Evolutionary conservation across 2,888 invertebrate genomes (phyloP), one percentile per base, ranked within the genome.

Genomic region (Polietes domitor): DNA sequence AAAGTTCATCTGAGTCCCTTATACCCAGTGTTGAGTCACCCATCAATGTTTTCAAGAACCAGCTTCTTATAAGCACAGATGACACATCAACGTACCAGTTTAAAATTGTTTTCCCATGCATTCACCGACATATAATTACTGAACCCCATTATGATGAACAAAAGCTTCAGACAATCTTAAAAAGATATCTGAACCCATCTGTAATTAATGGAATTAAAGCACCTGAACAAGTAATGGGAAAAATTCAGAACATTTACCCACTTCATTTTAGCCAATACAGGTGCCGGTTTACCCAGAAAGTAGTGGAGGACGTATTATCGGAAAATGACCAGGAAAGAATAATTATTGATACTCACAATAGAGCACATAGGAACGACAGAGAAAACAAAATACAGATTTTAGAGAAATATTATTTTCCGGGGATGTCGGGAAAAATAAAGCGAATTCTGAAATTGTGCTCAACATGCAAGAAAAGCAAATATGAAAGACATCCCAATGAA

Each of bases 381-480:
- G 77, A 80, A 58, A 84, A 84, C 37, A 79, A 70, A 55, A 7
- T 43, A 5, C 77, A 84, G 53, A 75, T 83, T 15, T n/a, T 77
- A 10, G 58, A 82, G 53, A 82, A 85, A 77, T 85, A 50, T 47
- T 85, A 83, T 65, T 86, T 85, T 37, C 80, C 85, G 7, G 50
- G 50, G 0, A 85, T 87, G 84, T 24, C 21, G 4, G 41, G 26
- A 7, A 81, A 85, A 71, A 83, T 82, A 21, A 75, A 74, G 7
- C 32, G 77, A 43, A 43, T 86, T n/a, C 19, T 75, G 10, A 83
- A 82, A 75, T 32, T 80, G 12, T 86, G 85, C 24, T 55, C 21
- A n/a, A 79, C 61, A 1, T 85, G 83, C 17, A 83, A 83, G 58
- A 53, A 53, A 68, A 55, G 70, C 10, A 83, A 84, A 68, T 83